These are phyloP conservation scores for Eptesicus fuscus DNA, from an alignment of 2,113 vertebrate species.

Conservation along the genomic window DNA sequence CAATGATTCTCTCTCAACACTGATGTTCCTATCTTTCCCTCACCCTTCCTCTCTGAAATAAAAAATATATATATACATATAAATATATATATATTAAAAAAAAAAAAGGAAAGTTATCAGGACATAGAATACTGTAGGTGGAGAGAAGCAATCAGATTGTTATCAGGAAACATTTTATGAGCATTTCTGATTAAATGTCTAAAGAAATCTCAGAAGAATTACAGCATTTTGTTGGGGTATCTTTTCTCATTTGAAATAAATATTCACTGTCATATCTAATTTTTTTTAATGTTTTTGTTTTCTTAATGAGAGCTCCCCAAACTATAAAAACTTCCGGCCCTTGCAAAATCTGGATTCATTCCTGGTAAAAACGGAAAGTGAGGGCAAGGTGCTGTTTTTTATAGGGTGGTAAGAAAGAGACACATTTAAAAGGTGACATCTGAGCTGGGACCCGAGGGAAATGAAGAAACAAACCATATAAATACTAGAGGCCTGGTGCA, in stretches of 20 bases:
- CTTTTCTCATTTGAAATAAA: slow-evolving; percentile 32
- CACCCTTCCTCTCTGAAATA: too few relatives aligned
- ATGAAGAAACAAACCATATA: not conserved
- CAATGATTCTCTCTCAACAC: too few relatives aligned
- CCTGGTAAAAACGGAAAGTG: not conserved
- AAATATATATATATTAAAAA: too few relatives aligned
- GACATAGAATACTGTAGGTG: fast-evolving
- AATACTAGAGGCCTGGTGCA: too few relatives aligned
- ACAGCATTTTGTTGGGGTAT: not conserved
- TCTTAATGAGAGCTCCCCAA: not conserved
- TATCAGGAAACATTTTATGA: not conserved
- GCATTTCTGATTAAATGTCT: not conserved
- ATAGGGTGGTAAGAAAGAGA: not conserved
- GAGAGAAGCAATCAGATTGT: not conserved
- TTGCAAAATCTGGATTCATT: not conserved
- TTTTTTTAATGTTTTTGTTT: not conserved
- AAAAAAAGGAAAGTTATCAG: not conserved
- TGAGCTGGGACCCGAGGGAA: not conserved
- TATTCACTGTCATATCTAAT: not conserved
- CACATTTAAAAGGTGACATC: not conserved
- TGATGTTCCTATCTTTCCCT: too few relatives aligned
- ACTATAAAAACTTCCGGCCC: not conserved
- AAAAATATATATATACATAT: too few relatives aligned
- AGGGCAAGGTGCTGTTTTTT: not conserved
- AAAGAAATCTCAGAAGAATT: not conserved